Percentiles rank a stretch among this genome's conserved stretches.
phyloP scores from a whole-genome alignment of 2,113 vertebrate species.

The Anguilla japonica region DNA sequence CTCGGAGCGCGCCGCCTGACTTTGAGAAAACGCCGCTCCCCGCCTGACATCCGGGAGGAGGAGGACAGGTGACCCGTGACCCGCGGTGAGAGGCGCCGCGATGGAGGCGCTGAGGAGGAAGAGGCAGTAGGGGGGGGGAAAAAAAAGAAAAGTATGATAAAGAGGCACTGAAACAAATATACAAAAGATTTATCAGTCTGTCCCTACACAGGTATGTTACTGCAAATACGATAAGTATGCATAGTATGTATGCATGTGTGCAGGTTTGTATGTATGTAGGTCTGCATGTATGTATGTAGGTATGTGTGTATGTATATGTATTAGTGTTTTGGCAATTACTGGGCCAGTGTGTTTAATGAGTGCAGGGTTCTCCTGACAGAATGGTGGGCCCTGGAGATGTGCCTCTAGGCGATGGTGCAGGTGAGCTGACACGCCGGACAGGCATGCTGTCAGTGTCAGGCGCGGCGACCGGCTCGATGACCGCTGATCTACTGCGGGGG shows the following conservation, averaged over 20 bases:
- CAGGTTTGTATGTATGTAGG: not conserved
- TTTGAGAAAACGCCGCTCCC: not conserved
- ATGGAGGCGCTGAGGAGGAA: not conserved
- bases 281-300: not conserved
- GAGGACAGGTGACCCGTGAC: not conserved
- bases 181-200: not conserved
- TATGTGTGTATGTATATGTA: not conserved
- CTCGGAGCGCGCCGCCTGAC: not conserved
- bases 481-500: slow-evolving; percentile 11
- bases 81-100: not conserved
- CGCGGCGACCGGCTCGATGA: slow-evolving; percentile 25
- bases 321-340: slow-evolving; percentile 41
- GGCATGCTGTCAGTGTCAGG: slow-evolving; percentile 30
- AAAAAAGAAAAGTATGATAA: not conserved
- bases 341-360: slow-evolving; percentile 21
- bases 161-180: not conserved
- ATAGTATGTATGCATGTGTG: not conserved
- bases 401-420: not conserved
- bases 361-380: slow-evolving; percentile 20
- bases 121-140: not conserved
- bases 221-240: not conserved
- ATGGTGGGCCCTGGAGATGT: slow-evolving; percentile 10
- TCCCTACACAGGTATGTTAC: not conserved
- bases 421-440: slow-evolving; percentile 25
- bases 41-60: not conserved